phyloP scores from a whole-genome alignment of 1,140 invertebrate genomes.

The Sesamia nonagrioides region DNA sequence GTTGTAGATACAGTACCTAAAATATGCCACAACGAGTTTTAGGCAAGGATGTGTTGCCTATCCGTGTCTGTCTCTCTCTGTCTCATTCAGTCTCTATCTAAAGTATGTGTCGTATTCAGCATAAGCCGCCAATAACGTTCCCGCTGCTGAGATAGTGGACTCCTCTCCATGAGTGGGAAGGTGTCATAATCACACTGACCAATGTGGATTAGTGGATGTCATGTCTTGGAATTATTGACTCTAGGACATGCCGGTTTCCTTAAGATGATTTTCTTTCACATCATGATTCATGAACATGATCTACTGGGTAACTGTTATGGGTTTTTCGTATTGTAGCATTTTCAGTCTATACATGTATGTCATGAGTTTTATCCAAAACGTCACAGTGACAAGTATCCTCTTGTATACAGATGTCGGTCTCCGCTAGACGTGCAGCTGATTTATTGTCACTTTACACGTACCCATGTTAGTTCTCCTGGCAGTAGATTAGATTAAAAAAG shows the following conservation, averaged over 20 bases:
- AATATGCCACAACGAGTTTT: not conserved
- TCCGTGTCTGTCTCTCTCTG: too few species aligned
- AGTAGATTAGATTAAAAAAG: constrained; percentile 33
- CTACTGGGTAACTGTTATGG: not conserved
- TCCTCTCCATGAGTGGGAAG: too few species aligned
- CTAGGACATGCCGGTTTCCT: too few species aligned
- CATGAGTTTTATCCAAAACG: not conserved
- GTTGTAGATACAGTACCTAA: not conserved
- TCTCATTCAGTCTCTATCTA: not conserved
- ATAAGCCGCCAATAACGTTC: too few species aligned
- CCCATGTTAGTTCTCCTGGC: constrained; percentile 22
- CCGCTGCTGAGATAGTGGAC: too few species aligned
- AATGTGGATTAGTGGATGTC: too few species aligned
- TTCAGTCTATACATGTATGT: not conserved
- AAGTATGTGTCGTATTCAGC: too few species aligned
- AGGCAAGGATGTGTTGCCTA: too few species aligned
- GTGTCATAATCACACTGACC: too few species aligned
- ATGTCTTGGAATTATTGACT: too few species aligned
- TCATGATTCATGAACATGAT: too few species aligned
- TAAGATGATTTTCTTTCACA: too few species aligned
- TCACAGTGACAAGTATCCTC: constrained; percentile 1
- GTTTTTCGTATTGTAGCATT: not conserved
- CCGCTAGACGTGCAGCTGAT: constrained; percentile 31
- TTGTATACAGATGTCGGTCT: constrained; percentile 22
- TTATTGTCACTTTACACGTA: constrained; percentile 35